Base-by-base conservation (phyloP, 2,888 invertebrate genomes). In the Nomada fabriciana region DNA sequence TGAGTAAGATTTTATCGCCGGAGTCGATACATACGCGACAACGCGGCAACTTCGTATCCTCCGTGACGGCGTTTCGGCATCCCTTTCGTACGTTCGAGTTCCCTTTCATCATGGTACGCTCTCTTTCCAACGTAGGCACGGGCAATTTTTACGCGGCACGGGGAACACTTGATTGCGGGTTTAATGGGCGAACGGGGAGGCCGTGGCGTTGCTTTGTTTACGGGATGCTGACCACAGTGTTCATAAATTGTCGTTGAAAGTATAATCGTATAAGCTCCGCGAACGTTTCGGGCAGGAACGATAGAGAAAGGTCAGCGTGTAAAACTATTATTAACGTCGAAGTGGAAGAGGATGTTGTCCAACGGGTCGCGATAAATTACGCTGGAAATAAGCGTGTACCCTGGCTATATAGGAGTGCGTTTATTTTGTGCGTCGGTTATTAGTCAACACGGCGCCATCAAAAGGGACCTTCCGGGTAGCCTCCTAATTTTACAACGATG, bases 1-100 rank as follows among this genome's bases (percentile, higher is more conserved):
- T 74, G 77, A 80, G 81, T 23, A 2, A 67, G 82, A 83, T 83
- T 82, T 82, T 81, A 83, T 83, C 82, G 60, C 1, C 13, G 1
- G 0, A 42, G 53, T 65, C 73, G 73, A 63, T 74, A 82, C 68
- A 71, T 82, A 60, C 65, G 68, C 76, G 72, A 77, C 76, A 69
- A 70, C 79, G 70, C 23, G 36, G 63, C 52, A 13, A 36, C 43
- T 60, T 36, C 67, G 47, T 63, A 63, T 63, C 71, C 36, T 47
- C 47, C 36, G 15, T 47, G 78, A 68, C 52, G 53, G 42, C 50
- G 64, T 42, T 23, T 20, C 52, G 55, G 18, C 57, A 20, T 64
- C 50, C 55, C 55, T 15, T 57, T 29, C 73, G 43, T 52, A 20
- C 36, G 10, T 47, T 13, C 53, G 13, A 9, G 1, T 18, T 25